Conservation (phyloP, 2,888 invertebrate genomes). For the Drosophila pullipes region DNA sequence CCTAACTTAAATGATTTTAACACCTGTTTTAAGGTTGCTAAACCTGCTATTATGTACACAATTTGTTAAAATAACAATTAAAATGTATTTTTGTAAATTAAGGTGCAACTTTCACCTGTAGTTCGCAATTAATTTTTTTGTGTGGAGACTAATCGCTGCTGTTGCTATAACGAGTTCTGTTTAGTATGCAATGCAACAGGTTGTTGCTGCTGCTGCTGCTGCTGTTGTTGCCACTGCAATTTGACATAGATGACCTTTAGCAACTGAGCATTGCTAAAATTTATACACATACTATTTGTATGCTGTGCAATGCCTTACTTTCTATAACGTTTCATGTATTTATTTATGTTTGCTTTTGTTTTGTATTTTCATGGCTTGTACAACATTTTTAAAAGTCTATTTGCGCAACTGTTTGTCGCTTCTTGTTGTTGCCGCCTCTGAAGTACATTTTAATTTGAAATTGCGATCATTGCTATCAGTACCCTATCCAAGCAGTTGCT, state of each 20-base stretch:
- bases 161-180: conserved; percentile 22
- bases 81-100: neutral
- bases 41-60: conserved; percentile 5
- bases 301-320: conserved; percentile 5
- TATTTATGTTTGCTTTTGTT: neutral
- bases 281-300: conserved; percentile 22
- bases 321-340: conserved; percentile 6
- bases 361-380: conserved; percentile 6
- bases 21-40: conserved; percentile 53
- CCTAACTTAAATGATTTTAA: conserved; percentile 4
- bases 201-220: conserved; percentile 17
- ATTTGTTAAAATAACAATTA: conserved; percentile 13
- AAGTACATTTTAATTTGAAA: neutral
- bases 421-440: neutral
- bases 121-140: conserved; percentile 1
- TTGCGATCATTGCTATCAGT: neutral
- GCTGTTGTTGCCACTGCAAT: conserved; percentile 22
- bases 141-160: neutral
- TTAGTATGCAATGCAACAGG: conserved; percentile 36
- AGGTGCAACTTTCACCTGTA: conserved; percentile 16
- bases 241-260: conserved; percentile 23
- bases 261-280: conserved; percentile 29
- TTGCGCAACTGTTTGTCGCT: conserved; percentile 41
- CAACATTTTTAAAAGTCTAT: conserved; percentile 17
- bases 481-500: neutral